Evolutionary conservation across 2,113 vertebrate species (phyloP), one percentile per base, ranked within the genome.

Genomic region (Halcyon senegalensis): DNA sequence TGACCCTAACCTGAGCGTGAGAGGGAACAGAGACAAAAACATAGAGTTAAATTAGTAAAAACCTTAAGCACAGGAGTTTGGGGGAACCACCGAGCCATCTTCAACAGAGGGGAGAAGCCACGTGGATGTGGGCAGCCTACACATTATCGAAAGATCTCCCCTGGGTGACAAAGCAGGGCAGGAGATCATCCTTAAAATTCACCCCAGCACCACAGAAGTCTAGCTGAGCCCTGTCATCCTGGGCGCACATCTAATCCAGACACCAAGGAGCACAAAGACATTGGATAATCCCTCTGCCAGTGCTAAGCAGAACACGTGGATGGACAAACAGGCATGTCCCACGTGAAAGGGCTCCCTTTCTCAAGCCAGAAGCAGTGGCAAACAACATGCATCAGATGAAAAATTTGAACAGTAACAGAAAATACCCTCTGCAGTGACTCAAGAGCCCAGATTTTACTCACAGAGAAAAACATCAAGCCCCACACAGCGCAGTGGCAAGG

Each of bases 271-370:
- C 66, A 46, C 0, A 11, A 20, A 21, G 43, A 10, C 0, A 1
- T 6, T 7, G 0, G 35, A 7, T 24, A 28, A 66, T 4, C 50
- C 21, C 68, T 33, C 28, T n/a, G 37, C 24, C 44, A 18, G 8
- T 1, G 1, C 37, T 10, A 6, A 27, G 44, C 15, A 4, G 18
- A 6, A 1, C 5, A 0, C 1, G 13, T 1, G n/a, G 43, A 4
- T 1, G 18, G 44, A 2, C 43, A 43, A 23, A 31, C 14, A 25
- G 10, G 12, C n/a, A 7, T 0, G 3, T 23, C 59, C 74, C 2
- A 0, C 0, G 9, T 3, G 35, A 23, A 60, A 30, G 24, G 21
- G 33, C 51, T 78, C 37, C n/a, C 28, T 8, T 56, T 28, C 88
- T 83, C 24, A 27, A 78, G 88, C 28, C 37, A 66, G 27, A 14